Percentiles rank a stretch among this genome's conserved stretches.
Conservation (phyloP, 92 coral and sea anemone genomes). For the Scolanthus callimorphus region DNA sequence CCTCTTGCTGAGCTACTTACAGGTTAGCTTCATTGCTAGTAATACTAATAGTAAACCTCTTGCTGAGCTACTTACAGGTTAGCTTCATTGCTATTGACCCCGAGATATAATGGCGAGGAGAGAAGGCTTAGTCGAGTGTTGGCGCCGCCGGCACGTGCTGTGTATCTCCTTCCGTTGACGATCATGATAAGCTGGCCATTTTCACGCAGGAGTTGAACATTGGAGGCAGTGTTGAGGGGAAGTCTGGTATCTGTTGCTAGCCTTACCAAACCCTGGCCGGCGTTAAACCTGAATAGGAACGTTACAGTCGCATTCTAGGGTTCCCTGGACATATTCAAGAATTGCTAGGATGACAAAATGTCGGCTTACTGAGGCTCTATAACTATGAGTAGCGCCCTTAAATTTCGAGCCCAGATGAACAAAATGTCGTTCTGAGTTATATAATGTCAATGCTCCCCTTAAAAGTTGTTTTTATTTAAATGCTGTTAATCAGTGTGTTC, state of each 20-base stretch:
- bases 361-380: background rate
- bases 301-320: too few species aligned
- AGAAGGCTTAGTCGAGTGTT: constrained; percentile 18
- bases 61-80: constrained; percentile 1
- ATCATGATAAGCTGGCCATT: constrained; percentile 18
- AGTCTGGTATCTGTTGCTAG: constrained; percentile 24
- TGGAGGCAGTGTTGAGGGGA: constrained; percentile 9
- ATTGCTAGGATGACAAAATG: background rate
- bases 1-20: too few species aligned
- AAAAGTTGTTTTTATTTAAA: too few species aligned
- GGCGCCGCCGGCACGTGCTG: background rate
- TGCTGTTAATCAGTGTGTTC: too few species aligned
- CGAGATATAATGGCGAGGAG: constrained; percentile 9
- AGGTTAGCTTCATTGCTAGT: background rate
- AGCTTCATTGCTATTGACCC: background rate
- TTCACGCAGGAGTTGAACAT: constrained; percentile 28
- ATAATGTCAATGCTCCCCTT: too few species aligned
- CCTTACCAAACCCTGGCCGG: constrained; percentile 24
- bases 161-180: constrained; percentile 20
- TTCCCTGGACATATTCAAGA: too few species aligned
- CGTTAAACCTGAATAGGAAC: constrained; percentile 55
- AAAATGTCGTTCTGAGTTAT: too few species aligned
- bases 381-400: too few species aligned
- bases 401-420: too few species aligned
- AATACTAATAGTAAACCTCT: background rate